Evolutionary conservation across 2,797 vertebrate species (phyloP).

Genomic region (Monodelphis domestica): DNA sequence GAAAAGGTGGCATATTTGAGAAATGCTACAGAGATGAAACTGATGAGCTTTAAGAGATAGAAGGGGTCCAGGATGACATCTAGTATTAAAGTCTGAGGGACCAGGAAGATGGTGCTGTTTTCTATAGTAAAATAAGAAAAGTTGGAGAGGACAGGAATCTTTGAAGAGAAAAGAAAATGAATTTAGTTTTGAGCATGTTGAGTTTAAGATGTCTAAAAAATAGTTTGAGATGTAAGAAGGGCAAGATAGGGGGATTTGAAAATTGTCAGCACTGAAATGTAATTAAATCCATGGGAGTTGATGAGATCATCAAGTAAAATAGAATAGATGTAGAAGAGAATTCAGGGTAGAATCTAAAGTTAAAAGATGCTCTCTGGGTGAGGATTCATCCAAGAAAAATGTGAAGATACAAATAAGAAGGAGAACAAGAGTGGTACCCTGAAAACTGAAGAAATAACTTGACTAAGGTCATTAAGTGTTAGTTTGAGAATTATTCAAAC

Average conservation of each 20-base stretch:
- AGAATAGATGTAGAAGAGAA: neutral
- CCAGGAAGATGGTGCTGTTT: neutral
- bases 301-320: neutral
- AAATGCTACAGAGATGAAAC: neutral
- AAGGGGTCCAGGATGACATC: neutral
- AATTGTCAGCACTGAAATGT: neutral
- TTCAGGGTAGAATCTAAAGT: neutral
- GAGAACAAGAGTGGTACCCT: neutral
- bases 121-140: neutral
- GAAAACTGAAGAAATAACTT: too few species aligned
- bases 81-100: neutral
- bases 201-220: neutral
- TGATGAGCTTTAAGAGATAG: neutral
- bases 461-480: too few species aligned
- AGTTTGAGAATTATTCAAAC: neutral
- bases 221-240: neutral
- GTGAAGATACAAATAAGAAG: neutral
- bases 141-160: neutral
- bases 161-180: neutral
- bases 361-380: neutral
- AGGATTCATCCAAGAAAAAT: neutral
- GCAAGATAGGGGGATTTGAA: neutral
- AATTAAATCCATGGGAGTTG: neutral
- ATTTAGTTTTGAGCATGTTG: neutral
- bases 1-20: neutral